Conservation (phyloP, 2,113 vertebrate species). For the Parus major region DNA sequence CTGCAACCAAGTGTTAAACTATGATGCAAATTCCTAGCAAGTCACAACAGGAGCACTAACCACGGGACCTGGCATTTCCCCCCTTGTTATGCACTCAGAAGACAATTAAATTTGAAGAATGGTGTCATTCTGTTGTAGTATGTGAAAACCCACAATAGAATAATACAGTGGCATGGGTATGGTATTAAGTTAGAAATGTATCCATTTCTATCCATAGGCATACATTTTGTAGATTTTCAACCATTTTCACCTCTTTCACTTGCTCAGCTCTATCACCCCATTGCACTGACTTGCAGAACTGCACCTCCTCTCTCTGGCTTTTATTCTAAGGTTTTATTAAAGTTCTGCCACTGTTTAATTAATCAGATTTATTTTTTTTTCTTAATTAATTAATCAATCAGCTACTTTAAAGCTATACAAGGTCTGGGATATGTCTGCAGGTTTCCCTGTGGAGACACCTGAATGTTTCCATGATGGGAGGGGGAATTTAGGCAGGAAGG, state of each 20-base stretch:
- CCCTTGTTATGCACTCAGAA: background rate
- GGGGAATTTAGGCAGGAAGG: background rate
- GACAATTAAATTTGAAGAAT: background rate
- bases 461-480: background rate
- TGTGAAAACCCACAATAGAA: background rate
- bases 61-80: background rate
- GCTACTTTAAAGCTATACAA: background rate
- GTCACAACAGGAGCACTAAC: rapidly evolving
- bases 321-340: background rate
- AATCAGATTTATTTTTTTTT: background rate
- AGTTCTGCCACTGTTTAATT: background rate
- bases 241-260: background rate
- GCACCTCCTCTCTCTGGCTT: background rate
- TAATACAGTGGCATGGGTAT: background rate
- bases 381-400: background rate
- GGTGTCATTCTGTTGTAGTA: background rate
- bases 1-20: background rate
- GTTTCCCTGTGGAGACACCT: background rate
- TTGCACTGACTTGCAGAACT: background rate
- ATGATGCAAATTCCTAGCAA: background rate
- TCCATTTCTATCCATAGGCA: background rate
- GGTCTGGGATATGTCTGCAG: background rate
- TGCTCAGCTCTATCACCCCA: background rate
- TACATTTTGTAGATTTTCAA: background rate
- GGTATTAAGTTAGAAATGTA: background rate